These are phyloP conservation scores for Tethya wilhelma DNA, from an alignment of 37 sponge, comb jelly and placozoan species.

Conservation along the genomic window DNA sequence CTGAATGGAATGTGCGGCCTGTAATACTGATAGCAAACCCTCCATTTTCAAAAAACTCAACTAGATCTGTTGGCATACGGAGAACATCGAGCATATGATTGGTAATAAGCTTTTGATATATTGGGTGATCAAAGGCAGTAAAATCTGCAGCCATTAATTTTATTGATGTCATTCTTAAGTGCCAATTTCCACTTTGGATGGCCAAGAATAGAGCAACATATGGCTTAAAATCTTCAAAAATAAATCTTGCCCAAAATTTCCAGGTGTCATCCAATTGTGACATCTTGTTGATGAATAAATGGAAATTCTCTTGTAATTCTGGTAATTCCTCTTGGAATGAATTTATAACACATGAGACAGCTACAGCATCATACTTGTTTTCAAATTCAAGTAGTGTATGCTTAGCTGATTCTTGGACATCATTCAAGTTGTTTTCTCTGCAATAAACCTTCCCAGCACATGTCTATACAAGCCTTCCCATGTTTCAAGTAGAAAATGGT, in stretches of 20 bases:
- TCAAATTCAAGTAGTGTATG: too few relatives aligned
- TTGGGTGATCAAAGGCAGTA: slow-evolving; percentile 30
- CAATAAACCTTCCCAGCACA: too few relatives aligned
- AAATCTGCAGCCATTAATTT: slow-evolving; percentile 33
- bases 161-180: slow-evolving; percentile 14
- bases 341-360: too few relatives aligned
- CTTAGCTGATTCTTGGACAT: too few relatives aligned
- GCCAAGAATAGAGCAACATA: slow-evolving; percentile 21
- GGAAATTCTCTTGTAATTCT: not conserved
- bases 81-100: slow-evolving; percentile 10
- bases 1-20: slow-evolving; percentile 16
- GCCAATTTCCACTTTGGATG: slow-evolving; percentile 30
- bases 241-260: slow-evolving; percentile 21
- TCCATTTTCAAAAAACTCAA: slow-evolving; percentile 9
- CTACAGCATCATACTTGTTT: too few relatives aligned
- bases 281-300: not conserved
- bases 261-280: slow-evolving; percentile 6
- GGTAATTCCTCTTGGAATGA: too few relatives aligned
- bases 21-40: slow-evolving; percentile 19
- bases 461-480: slow-evolving; percentile 32
- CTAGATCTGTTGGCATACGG: not conserved
- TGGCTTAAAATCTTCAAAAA: slow-evolving; percentile 14
- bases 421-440: too few relatives aligned
- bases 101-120: slow-evolving; percentile 18
- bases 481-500: slow-evolving; percentile 30